Percentiles rank a stretch among this genome's conserved stretches.
phyloP scores from a whole-genome alignment of 2,797 vertebrate species.

The Lycodopsis pacificus region DNA sequence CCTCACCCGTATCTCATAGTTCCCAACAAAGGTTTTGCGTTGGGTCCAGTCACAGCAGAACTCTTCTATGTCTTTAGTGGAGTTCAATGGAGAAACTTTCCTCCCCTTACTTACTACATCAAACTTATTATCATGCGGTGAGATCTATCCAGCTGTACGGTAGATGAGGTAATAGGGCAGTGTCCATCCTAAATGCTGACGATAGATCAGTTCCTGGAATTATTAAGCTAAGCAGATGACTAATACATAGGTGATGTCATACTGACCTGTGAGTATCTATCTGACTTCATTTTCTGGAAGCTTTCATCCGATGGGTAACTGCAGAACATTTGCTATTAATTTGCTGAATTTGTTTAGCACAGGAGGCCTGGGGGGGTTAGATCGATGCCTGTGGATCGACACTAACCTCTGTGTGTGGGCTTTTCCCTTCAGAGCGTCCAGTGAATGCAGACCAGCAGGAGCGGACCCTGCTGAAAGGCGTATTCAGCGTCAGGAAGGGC shows the following conservation, averaged over 20 bases:
- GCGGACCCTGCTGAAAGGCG: constrained; percentile 91
- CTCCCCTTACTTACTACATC: neutral
- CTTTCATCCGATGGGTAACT: constrained; percentile 19
- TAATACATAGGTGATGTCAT: constrained; percentile 60
- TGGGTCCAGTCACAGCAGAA: neutral
- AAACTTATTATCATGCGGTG: constrained; percentile 11
- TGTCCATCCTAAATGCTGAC: constrained; percentile 45
- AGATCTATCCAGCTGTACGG: constrained; percentile 18
- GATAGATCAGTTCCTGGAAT: constrained; percentile 55
- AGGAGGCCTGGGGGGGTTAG: constrained; percentile 22
- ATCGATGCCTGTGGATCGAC: constrained; percentile 25
- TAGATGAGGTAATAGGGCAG: constrained; percentile 51
- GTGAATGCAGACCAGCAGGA: constrained; percentile 93
- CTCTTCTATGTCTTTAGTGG: constrained; percentile 1
- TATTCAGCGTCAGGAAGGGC: constrained; percentile 95
- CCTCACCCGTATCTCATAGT: neutral
- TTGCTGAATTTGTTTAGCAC: constrained; percentile 52
- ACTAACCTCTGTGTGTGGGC: constrained; percentile 32
- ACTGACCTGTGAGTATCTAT: constrained; percentile 50
- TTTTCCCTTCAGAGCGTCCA: constrained; percentile 86
- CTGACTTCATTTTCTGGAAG: constrained; percentile 69
- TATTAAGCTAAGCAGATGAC: constrained; percentile 19
- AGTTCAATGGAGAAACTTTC: neutral
- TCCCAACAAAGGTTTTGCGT: neutral
- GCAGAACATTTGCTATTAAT: constrained; percentile 67